These are phyloP conservation scores for Selene dorsalis DNA, from an alignment of 2,797 vertebrate genomes.

Conservation along the genomic window DNA sequence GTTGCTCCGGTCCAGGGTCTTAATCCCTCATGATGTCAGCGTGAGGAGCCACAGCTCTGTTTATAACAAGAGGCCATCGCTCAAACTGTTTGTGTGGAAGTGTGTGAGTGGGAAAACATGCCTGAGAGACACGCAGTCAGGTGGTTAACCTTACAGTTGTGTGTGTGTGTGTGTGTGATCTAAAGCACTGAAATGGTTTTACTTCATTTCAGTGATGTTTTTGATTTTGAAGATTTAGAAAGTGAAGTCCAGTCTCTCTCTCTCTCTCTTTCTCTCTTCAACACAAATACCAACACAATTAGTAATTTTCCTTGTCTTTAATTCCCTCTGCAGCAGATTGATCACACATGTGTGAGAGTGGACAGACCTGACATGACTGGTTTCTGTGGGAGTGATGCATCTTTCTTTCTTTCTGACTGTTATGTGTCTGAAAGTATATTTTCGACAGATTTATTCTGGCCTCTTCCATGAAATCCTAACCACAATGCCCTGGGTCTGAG, in stretches of 20 bases:
- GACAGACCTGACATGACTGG: not conserved
- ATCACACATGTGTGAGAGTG: constrained; percentile 62
- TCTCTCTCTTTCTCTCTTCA: not conserved
- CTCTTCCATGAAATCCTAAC: no score
- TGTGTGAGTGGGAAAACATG: constrained; percentile 43
- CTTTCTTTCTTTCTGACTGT: not conserved
- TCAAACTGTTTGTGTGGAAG: not conserved
- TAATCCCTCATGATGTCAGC: constrained; percentile 51
- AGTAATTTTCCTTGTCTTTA: constrained; percentile 53
- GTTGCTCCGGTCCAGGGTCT: constrained; percentile 3
- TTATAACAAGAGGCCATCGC: not conserved
- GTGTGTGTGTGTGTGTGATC: constrained; percentile 29
- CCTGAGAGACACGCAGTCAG: not conserved
- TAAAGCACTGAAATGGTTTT: constrained; percentile 28
- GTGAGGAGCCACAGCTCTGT: not conserved
- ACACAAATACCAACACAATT: constrained; percentile 48
- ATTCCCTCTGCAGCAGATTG: constrained; percentile 56
- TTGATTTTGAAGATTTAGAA: constrained; percentile 35
- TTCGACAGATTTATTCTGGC: no score
- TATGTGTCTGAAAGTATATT: no score
- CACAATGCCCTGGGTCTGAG: no score
- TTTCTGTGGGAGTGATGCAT: not conserved
- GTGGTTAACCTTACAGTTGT: constrained; percentile 9
- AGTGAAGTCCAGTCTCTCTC: not conserved
- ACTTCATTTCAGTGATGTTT: constrained; percentile 43